A percentile compares a stretch with the other conserved stretches of the same genome.
Conservation (phyloP, 2,888 invertebrate genomes). For the Agrotis exclamationis region DNA sequence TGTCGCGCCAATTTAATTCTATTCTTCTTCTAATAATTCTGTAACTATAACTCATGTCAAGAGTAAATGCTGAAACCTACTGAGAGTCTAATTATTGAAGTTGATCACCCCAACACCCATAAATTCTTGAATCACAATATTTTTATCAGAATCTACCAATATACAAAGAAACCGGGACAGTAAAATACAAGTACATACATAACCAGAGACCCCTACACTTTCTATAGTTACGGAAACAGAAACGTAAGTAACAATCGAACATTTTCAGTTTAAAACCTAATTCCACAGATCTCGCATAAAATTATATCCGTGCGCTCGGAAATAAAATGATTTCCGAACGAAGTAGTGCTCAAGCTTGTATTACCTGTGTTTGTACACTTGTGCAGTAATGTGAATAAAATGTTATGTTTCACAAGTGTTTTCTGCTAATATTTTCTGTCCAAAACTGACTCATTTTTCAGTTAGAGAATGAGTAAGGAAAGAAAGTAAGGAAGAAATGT, state of each 20-base stretch:
- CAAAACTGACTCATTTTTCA: neutral
- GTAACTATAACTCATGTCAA: too few species aligned
- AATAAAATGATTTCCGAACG: conserved; percentile 52
- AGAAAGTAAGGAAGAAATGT: neutral
- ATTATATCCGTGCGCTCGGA: conserved; percentile 42
- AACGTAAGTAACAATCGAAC: conserved; percentile 1
- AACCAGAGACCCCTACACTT: too few species aligned
- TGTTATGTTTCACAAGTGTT: conserved; percentile 10
- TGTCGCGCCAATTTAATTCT: too few species aligned
- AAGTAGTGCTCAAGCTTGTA: conserved; percentile 24
- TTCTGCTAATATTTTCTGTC: neutral
- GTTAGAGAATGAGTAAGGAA: neutral
- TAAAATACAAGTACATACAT: too few species aligned
- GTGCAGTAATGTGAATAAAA: conserved; percentile 20
- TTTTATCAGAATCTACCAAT: too few species aligned
- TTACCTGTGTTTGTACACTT: conserved; percentile 40
- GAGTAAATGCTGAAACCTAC: too few species aligned
- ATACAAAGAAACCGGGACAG: too few species aligned
- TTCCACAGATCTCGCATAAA: conserved; percentile 38
- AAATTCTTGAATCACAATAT: too few species aligned
- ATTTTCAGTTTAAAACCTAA: conserved; percentile 33
- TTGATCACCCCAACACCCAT: too few species aligned
- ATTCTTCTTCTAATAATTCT: too few species aligned
- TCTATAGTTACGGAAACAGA: too few species aligned
- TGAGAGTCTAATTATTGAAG: too few species aligned